phyloP scores from a whole-genome alignment of 2,113 vertebrate genomes.

The Thomomys bottae region DNA sequence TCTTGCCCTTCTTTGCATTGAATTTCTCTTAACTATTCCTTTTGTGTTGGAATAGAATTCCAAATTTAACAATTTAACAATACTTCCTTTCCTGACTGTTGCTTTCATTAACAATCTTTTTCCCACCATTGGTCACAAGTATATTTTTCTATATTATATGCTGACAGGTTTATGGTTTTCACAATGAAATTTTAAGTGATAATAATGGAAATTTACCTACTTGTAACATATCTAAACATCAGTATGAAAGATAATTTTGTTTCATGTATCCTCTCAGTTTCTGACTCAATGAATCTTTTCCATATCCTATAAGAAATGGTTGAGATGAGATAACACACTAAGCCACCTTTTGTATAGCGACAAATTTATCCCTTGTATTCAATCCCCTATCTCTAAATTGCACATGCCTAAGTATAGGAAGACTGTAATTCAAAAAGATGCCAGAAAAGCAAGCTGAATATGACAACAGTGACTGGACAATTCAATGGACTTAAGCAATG shows the following conservation, averaged over 20 bases:
- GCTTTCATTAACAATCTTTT: background rate
- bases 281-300: background rate
- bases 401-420: background rate
- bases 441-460: background rate
- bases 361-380: background rate
- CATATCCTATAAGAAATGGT: background rate
- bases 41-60: background rate
- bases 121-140: background rate
- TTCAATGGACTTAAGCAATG: background rate
- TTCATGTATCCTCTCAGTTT: background rate
- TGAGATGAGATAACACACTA: background rate
- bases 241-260: background rate
- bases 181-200: background rate
- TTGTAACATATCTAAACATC: constrained; percentile 3
- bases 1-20: background rate
- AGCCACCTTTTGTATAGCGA: background rate
- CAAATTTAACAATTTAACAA: background rate
- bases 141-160: background rate
- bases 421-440: background rate
- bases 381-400: background rate
- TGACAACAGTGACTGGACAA: background rate
- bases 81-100: background rate
- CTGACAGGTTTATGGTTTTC: background rate
- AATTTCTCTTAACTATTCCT: background rate
- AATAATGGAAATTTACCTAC: background rate